phyloP scores from a whole-genome alignment of 2,797 vertebrate genomes.

The Arrhamphus sclerolepis region DNA sequence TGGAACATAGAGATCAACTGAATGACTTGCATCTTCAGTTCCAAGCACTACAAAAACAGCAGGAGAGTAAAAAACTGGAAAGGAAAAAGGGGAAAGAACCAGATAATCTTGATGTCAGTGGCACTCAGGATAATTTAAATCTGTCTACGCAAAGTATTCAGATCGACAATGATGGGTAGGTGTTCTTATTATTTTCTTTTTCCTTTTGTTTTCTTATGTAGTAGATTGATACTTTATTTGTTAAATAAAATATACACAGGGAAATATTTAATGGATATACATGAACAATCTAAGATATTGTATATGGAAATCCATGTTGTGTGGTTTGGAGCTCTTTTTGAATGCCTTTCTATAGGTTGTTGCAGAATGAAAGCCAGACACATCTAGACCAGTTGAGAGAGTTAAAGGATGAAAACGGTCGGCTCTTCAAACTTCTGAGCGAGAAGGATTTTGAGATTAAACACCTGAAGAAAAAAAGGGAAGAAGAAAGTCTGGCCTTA shows the following conservation, averaged over 20 bases:
- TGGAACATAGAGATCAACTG: slow-evolving; percentile 76
- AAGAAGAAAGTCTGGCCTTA: slow-evolving; percentile 85
- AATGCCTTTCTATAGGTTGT: slow-evolving; percentile 64
- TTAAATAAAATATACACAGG: too few relatives aligned
- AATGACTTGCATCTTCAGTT: slow-evolving; percentile 86
- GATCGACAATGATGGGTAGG: slow-evolving; percentile 74
- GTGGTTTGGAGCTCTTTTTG: neutral
- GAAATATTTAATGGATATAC: too few relatives aligned
- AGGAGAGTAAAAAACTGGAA: slow-evolving; percentile 81
- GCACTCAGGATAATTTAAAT: slow-evolving; percentile 62
- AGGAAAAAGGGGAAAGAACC: slow-evolving; percentile 71
- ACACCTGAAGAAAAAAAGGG: slow-evolving; percentile 86
- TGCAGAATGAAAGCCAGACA: slow-evolving; percentile 76
- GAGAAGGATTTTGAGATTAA: slow-evolving; percentile 93
- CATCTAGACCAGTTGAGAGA: slow-evolving; percentile 84
- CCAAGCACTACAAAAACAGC: slow-evolving; percentile 87
- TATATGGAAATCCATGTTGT: neutral
- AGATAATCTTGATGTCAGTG: neutral
- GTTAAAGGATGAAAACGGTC: slow-evolving; percentile 87
- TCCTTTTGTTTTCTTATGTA: neutral
- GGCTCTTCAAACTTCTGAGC: slow-evolving; percentile 87
- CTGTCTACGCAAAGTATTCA: slow-evolving; percentile 57
- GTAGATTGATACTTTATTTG: neutral
- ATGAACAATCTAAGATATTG: neutral
- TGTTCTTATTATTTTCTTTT: slow-evolving; percentile 10